Conservation (phyloP, 1,140 invertebrate genomes). For the Stegodyphus mimosarum region DNA sequence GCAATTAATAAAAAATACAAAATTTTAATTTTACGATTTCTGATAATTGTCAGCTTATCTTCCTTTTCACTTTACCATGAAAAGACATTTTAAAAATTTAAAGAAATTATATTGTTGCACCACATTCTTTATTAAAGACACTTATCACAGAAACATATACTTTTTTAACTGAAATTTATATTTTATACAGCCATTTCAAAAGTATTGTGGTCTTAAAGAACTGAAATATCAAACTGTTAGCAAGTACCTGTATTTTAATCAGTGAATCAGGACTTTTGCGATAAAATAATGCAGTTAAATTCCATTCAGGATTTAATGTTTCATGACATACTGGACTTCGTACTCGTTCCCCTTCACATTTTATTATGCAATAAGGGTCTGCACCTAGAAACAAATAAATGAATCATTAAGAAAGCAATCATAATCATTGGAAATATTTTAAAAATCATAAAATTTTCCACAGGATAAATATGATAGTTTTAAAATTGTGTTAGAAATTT, state of each 20-base stretch:
- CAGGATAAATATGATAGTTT: no score
- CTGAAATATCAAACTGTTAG: neutral
- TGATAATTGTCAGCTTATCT: no score
- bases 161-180: neutral
- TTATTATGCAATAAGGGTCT: slow-evolving; percentile 73
- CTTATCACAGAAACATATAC: neutral
- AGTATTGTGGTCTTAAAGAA: neutral
- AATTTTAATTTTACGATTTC: no score
- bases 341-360: slow-evolving; percentile 72
- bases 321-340: slow-evolving; percentile 68
- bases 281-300: slow-evolving; percentile 72
- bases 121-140: neutral
- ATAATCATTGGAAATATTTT: no score
- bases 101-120: no score
- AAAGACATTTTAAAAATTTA: no score
- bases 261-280: slow-evolving; percentile 68
- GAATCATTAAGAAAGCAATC: neutral
- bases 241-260: slow-evolving; percentile 67
- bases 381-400: slow-evolving; percentile 64
- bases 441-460: no score
- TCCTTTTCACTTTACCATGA: no score
- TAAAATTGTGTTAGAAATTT: no score
- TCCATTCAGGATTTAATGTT: slow-evolving; percentile 71
- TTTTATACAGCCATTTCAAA: neutral
- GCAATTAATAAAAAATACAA: no score